phyloP scores from a whole-genome alignment of 2,888 invertebrate genomes.

The Pyrrhia umbra region DNA sequence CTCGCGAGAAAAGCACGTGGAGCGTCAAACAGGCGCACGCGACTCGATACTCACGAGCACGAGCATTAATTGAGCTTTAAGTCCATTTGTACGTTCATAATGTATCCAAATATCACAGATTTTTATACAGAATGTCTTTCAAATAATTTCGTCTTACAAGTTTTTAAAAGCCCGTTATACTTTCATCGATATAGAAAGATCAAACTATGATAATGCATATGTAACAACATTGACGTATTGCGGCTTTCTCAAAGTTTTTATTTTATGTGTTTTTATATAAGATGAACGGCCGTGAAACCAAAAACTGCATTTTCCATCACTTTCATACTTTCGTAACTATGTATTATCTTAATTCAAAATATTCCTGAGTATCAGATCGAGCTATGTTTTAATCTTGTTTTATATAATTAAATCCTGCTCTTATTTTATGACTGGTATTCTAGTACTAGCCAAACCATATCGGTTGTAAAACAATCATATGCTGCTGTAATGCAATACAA shows the following conservation, averaged over 20 bases:
- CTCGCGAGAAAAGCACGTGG: conserved; percentile 62
- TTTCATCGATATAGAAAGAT: no score
- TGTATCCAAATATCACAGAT: background rate
- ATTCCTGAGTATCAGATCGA: background rate
- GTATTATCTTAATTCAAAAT: background rate
- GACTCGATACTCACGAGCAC: conserved; percentile 26
- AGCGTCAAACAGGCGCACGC: conserved; percentile 53
- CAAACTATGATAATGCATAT: no score
- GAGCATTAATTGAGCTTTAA: conserved; percentile 42
- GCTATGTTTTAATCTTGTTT: background rate
- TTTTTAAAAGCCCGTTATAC: no score
- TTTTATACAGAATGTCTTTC: conserved; percentile 6
- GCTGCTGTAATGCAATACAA: conserved; percentile 20
- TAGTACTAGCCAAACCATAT: background rate
- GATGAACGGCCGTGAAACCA: no score
- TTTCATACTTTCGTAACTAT: background rate
- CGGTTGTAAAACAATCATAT: conserved; percentile 21
- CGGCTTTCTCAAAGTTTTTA: no score
- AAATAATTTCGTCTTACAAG: background rate
- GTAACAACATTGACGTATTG: no score
- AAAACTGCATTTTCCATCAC: no score
- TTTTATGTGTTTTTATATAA: no score
- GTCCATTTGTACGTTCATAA: conserved; percentile 8
- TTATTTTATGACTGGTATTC: conserved; percentile 13
- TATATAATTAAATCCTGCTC: conserved; percentile 8